Conservation (phyloP, 2,888 invertebrate genomes). For the Phasia obesa region DNA sequence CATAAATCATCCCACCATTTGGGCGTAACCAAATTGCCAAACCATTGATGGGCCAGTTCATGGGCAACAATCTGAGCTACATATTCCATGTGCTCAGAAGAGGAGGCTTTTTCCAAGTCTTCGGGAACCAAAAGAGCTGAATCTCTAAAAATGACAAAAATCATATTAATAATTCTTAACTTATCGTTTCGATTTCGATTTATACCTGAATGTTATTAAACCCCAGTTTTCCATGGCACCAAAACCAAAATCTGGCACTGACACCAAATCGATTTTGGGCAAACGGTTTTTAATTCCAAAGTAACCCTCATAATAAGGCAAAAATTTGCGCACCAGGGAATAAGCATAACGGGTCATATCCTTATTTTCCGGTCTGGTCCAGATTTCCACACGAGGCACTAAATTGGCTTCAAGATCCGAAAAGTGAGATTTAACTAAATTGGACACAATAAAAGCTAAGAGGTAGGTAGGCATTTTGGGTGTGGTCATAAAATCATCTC, state of each 20-base stretch:
- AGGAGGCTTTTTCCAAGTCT: constrained; percentile 80
- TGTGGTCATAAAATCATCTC: constrained; percentile 86
- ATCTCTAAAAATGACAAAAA: constrained; percentile 83
- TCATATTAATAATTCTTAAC: background rate
- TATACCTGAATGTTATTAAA: constrained; percentile 84
- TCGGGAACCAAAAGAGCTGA: constrained; percentile 84
- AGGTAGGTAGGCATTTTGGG: constrained; percentile 90
- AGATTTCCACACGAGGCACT: constrained; percentile 80
- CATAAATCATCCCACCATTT: constrained; percentile 90
- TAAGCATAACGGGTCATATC: constrained; percentile 84
- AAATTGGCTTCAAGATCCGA: constrained; percentile 75
- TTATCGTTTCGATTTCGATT: background rate
- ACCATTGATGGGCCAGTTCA: constrained; percentile 92
- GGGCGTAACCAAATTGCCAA: constrained; percentile 89
- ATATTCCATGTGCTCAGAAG: constrained; percentile 85
- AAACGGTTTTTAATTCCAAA: constrained; percentile 86
- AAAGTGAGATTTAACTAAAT: constrained; percentile 81
- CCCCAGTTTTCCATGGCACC: constrained; percentile 90
- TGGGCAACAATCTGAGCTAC: constrained; percentile 88
- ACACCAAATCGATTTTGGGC: constrained; percentile 88
- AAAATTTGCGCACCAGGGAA: constrained; percentile 84
- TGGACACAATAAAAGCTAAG: constrained; percentile 86
- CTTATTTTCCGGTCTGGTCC: constrained; percentile 79
- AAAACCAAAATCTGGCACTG: constrained; percentile 88
- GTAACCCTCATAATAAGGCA: constrained; percentile 86